These are phyloP conservation scores for Hartigia nigra DNA, from an alignment of 2,888 invertebrate species.

Conservation along the genomic window DNA sequence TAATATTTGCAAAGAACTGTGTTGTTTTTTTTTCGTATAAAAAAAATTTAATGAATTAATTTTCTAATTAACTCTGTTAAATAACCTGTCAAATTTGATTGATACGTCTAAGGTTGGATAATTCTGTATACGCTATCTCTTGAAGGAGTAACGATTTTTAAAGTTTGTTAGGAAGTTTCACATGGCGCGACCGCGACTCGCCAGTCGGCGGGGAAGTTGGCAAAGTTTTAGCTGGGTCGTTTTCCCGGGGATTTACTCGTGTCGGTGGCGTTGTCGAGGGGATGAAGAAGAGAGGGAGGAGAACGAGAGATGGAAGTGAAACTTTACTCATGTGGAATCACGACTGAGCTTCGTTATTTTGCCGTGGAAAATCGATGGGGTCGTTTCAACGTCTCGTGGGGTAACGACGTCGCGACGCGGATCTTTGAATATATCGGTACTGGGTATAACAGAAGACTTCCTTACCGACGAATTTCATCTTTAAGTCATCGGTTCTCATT, in stretches of 20 bases:
- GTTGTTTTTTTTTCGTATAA: background rate
- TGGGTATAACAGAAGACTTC: background rate
- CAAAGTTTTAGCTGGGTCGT: conserved; percentile 53
- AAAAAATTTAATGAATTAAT: background rate
- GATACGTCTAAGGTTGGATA: background rate
- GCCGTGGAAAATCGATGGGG: background rate
- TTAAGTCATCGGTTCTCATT: background rate
- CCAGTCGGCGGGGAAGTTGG: conserved; percentile 54
- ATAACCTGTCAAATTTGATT: background rate
- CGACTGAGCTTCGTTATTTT: background rate
- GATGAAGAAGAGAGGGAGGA: background rate
- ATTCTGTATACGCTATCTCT: background rate
- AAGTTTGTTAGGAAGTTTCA: conserved; percentile 57
- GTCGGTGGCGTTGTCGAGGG: background rate
- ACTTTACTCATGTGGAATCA: background rate
- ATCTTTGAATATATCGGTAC: background rate
- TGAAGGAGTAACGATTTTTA: conserved; percentile 59
- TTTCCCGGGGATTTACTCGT: conserved; percentile 14
- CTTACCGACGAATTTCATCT: background rate
- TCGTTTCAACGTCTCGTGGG: background rate
- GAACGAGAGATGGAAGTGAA: background rate
- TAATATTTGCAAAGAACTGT: background rate
- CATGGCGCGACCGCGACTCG: conserved; percentile 37
- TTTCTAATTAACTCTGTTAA: background rate
- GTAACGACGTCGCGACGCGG: background rate